Conservation (phyloP, 1,140 invertebrate species). For the Hyposmocoma kahamanoa region DNA sequence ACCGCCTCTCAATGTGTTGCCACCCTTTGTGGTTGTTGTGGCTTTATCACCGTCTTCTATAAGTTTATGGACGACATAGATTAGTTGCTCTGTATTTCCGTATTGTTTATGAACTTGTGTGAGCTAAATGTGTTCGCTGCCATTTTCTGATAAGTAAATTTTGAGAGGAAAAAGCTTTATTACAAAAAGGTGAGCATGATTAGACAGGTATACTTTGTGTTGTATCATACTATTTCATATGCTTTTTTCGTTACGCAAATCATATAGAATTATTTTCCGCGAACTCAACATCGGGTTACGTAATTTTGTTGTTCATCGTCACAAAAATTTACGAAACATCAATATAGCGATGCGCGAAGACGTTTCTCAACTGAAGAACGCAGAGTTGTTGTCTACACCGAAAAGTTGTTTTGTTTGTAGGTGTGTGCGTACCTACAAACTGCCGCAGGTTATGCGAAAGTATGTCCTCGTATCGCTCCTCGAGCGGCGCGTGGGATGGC, state of each 20-base stretch:
- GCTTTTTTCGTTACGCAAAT: constrained; percentile 42
- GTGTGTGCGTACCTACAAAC: constrained; percentile 74
- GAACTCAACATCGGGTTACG: constrained; percentile 54
- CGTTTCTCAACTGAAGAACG: constrained; percentile 41
- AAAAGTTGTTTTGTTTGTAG: constrained; percentile 75
- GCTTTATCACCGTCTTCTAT: no score
- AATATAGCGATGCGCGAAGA: constrained; percentile 39
- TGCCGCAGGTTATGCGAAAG: constrained; percentile 71
- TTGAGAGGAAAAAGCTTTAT: constrained; percentile 32
- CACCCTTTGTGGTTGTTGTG: no score
- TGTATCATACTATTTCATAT: constrained; percentile 22
- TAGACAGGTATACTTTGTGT: constrained; percentile 33
- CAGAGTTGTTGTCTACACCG: constrained; percentile 72
- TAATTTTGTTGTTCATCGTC: constrained; percentile 65
- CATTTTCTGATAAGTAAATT: constrained; percentile 55
- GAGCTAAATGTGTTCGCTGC: constrained; percentile 61
- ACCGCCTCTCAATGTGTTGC: no score
- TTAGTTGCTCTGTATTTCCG: background rate
- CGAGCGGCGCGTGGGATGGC: constrained; percentile 62
- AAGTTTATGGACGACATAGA: background rate
- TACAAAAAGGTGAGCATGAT: constrained; percentile 58
- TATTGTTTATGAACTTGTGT: constrained; percentile 37
- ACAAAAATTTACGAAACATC: constrained; percentile 50
- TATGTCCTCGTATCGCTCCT: constrained; percentile 67
- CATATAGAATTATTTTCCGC: constrained; percentile 26